Evolutionary conservation across 2,888 invertebrate species (phyloP).

Genomic region (Rhimphoctona megacephalus): DNA sequence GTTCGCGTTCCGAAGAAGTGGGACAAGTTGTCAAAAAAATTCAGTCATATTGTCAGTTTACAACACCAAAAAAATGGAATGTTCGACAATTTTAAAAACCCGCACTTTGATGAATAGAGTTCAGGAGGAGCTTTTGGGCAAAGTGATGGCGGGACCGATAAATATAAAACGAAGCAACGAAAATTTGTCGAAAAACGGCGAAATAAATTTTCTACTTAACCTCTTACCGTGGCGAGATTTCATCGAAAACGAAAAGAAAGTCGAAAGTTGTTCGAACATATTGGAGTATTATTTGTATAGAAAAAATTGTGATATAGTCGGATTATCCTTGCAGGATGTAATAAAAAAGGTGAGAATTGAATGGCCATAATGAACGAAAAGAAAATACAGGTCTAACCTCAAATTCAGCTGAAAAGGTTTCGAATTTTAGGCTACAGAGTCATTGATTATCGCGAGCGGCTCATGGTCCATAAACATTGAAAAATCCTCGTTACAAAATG

Average conservation of each 20-base stretch:
- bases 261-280: constrained; percentile 73
- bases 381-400: constrained; percentile 54
- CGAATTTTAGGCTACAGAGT: constrained; percentile 56
- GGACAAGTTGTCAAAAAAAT: background rate
- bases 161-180: constrained; percentile 87
- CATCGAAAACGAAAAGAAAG: constrained; percentile 69
- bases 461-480: constrained; percentile 86
- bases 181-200: constrained; percentile 87
- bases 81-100: constrained; percentile 29
- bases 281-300: constrained; percentile 76
- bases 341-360: constrained; percentile 74
- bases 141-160: constrained; percentile 61
- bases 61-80: constrained; percentile 13
- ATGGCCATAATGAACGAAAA: background rate
- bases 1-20: background rate
- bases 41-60: background rate
- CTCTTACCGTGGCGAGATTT: constrained; percentile 87
- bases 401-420: constrained; percentile 29
- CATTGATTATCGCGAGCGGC: constrained; percentile 84
- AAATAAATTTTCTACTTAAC: constrained; percentile 88
- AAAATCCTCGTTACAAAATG: constrained; percentile 84
- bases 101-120: constrained; percentile 70
- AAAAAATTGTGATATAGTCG: constrained; percentile 58
- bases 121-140: constrained; percentile 72
- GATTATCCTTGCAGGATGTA: constrained; percentile 67